Base-by-base conservation (phyloP, 2,113 vertebrate genomes). In the Sclerurus mexicanus region DNA sequence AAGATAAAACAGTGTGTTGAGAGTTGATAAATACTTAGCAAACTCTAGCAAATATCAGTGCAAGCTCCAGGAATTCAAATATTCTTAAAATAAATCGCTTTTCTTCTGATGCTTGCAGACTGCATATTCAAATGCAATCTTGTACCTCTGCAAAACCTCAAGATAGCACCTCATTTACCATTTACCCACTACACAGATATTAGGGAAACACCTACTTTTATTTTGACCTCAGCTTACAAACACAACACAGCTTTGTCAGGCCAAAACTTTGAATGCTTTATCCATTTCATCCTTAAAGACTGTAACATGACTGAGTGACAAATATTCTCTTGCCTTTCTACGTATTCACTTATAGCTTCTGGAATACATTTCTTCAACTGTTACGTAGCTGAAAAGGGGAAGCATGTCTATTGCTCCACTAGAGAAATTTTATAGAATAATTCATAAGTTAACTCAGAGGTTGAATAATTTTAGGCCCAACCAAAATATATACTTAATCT, bases 191-290 rank as follows among this genome's bases (percentile, higher is more conserved):
- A 40, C 17, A 37, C 4, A 56, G 47, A 9, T 37, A 40, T 5
- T 44, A 40, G 7, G 27, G 50, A 10, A 72, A 74, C 9, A 52
- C 17, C 10, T n/a, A 25, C 14, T 33, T 77, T 58, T 49, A 59
- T 84, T 85, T 72, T 63, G 19, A 72, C 31, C 40, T 68, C 31
- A 40, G n/a, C 15, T 75, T 75, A 33, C 21, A 18, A 52, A 76
- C 17, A 64, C 15, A 53, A 7, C 10, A 59, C 2, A 40, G 49
- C 3, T 33, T 17, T 71, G 59, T 22, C 10, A 72, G 35, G 7
- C 0, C 1, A 87, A 82, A 40, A 6, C 31, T 85, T 49, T 2
- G 1, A 64, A 67, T 2, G 0, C 16, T 72, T 56, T 7, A 59
- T 13, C 31, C 18, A 35, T 52, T n/a, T 6, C 9, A 30, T 28